Conservation (phyloP, 2,113 vertebrate species). For the Chionomys nivalis region DNA sequence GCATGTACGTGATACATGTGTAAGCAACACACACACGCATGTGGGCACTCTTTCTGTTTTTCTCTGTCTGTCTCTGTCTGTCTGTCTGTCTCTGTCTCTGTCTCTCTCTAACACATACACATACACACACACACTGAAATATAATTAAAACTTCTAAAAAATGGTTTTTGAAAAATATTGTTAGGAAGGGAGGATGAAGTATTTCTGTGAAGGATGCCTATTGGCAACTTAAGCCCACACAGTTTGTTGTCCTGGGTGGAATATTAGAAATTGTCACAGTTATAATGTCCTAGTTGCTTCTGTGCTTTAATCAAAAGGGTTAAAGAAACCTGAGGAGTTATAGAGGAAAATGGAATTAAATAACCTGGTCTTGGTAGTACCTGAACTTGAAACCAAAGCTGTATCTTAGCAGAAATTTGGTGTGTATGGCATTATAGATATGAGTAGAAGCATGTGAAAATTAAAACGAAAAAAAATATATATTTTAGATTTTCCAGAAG, state of each 20-base stretch:
- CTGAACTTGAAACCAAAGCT: constrained; percentile 54
- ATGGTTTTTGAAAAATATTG: not conserved
- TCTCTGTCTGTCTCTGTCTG: no score
- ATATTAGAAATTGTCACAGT: constrained; percentile 29
- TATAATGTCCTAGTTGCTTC: constrained; percentile 39
- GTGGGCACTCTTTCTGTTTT: no score
- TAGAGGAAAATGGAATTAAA: constrained; percentile 34
- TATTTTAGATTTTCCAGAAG: constrained; percentile 27
- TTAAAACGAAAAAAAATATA: constrained; percentile 33
- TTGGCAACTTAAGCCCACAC: not conserved
- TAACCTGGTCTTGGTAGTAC: not conserved
- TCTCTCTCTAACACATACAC: no score
- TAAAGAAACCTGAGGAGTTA: constrained; percentile 32
- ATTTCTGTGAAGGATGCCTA: not conserved
- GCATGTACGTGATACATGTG: not conserved
- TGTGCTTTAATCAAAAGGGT: constrained; percentile 38
- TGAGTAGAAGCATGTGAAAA: not conserved
- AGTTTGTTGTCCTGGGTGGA: constrained; percentile 7
- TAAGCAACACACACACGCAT: not conserved
- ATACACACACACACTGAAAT: not conserved
- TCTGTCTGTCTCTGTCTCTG: no score
- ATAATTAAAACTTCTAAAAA: not conserved
- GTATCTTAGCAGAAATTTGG: constrained; percentile 1
- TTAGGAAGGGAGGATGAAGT: constrained; percentile 17
- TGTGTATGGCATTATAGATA: constrained; percentile 25